Base-by-base conservation (phyloP, 1,140 invertebrate species). In the Macrosteles quadrilineatus region DNA sequence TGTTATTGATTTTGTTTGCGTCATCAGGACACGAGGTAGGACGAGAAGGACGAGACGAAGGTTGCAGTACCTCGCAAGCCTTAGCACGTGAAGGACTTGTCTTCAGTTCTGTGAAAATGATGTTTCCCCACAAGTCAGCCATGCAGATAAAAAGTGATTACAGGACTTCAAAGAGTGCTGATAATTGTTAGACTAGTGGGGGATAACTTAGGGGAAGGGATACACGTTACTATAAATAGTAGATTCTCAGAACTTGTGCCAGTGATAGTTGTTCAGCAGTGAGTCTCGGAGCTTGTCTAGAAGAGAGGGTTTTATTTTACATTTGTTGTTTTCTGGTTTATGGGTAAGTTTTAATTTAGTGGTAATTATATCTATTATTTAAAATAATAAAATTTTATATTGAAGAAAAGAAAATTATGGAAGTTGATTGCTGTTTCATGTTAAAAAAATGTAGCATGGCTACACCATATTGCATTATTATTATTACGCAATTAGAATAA, bases 311-410 rank as follows among this genome's bases (percentile, higher is more conserved):
- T 43, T 12, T 50, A 31, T 50, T 27, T 23, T 47, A 29, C 36
- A 67, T 67, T 29, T 36, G 50, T 40, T 43, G 66, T 40, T 67
- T 43, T 50, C 66, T 67, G 27, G 66, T 67, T 67, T 67, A 67
- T 67, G 66, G 66, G 66, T 67, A 53, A 31, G 66, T 67, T n/a
- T 45, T 21, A 19, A 12, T 32, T 40, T 12, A 36, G 9, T 65
- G n/a, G 29, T 36, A 63, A 63, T 11, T 29, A 30, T 27, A 63
- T 63, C 23, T 11, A 30, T 27, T 63, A 29, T 63, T 25, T 27
- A 63, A 12, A 30, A 23, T 9, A 63, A 23, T n/a, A n/a, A n/a
- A n/a, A n/a, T n/a, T n/a, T n/a, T n/a, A n/a, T n/a, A n/a, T n/a
- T n/a, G n/a, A n/a, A n/a, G n/a, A n/a, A n/a, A n/a, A n/a, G n/a